phyloP scores from a whole-genome alignment of 1,140 invertebrate genomes.

The Pogonomyrmex californicus region DNA sequence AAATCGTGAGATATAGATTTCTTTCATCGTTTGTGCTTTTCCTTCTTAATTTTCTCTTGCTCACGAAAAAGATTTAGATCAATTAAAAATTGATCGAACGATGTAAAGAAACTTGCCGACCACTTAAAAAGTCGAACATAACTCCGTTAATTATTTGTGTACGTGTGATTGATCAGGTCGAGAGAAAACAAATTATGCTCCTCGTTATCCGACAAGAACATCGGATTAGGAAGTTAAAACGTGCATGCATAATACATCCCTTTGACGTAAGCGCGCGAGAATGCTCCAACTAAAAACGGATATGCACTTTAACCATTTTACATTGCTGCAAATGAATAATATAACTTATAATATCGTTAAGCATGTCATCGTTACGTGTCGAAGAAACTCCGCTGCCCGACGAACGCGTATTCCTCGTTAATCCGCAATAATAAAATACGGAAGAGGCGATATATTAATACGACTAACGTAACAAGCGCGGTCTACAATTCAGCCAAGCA shows the following conservation, averaged over 20 bases:
- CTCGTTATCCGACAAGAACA: conserved; percentile 55
- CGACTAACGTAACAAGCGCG: neutral
- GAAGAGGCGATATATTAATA: conserved; percentile 6
- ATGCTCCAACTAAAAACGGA: neutral
- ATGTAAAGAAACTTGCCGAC: neutral
- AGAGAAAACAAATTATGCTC: conserved; percentile 38
- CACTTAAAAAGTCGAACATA: conserved; percentile 14
- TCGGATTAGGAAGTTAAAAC: conserved; percentile 48
- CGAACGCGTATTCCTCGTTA: neutral
- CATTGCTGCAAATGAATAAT: conserved; percentile 3
- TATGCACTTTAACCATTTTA: neutral
- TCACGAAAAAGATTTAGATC: neutral
- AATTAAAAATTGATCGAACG: neutral
- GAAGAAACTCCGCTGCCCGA: neutral
- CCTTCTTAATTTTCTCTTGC: neutral
- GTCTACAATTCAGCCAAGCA: neutral
- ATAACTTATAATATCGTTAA: conserved; percentile 23
- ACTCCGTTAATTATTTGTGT: neutral
- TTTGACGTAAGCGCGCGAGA: conserved; percentile 48
- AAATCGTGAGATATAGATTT: neutral
- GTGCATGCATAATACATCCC: conserved; percentile 42
- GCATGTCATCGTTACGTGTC: neutral
- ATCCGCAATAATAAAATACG: neutral
- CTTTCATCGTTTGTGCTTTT: neutral
- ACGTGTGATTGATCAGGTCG: conserved; percentile 15